phyloP scores from a whole-genome alignment of 2,113 vertebrate species.

The Hippocampus barbouri region DNA sequence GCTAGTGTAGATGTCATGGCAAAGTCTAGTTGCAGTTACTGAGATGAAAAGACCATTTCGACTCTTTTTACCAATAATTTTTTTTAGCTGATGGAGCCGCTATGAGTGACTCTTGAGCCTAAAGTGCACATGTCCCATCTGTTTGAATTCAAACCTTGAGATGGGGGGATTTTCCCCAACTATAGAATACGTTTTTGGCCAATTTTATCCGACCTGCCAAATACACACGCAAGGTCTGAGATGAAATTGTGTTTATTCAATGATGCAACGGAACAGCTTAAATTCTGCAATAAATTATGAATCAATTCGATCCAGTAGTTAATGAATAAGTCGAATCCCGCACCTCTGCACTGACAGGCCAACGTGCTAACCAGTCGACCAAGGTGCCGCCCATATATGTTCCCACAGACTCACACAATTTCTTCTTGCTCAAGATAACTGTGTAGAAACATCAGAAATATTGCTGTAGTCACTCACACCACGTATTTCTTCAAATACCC shows the following conservation, averaged over 20 bases:
- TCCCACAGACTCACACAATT: background rate
- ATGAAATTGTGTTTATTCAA: background rate
- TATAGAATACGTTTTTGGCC: too few species aligned
- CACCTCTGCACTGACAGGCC: too few species aligned
- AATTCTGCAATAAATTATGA: background rate
- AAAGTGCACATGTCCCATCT: background rate
- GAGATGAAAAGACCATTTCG: conserved; percentile 48
- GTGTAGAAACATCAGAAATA: conserved; percentile 8
- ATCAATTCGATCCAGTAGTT: too few species aligned
- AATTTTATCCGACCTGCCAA: background rate
- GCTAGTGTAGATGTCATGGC: conserved; percentile 57
- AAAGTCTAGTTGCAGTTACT: conserved; percentile 47
- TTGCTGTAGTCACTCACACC: background rate
- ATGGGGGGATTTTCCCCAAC: too few species aligned
- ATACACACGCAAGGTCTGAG: background rate
- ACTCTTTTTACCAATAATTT: conserved; percentile 7
- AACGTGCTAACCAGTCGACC: too few species aligned
- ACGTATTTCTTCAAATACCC: background rate
- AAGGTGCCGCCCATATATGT: background rate
- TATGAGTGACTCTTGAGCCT: background rate
- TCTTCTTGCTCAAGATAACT: background rate
- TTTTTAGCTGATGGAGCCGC: too few species aligned
- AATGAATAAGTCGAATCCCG: too few species aligned
- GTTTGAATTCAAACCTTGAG: background rate
- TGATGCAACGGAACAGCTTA: background rate